A percentile compares a stretch with the other conserved stretches of the same genome.
These are phyloP conservation scores for Sminthurinus aureus DNA, from an alignment of 2,888 invertebrate genomes.

Conservation along the genomic window DNA sequence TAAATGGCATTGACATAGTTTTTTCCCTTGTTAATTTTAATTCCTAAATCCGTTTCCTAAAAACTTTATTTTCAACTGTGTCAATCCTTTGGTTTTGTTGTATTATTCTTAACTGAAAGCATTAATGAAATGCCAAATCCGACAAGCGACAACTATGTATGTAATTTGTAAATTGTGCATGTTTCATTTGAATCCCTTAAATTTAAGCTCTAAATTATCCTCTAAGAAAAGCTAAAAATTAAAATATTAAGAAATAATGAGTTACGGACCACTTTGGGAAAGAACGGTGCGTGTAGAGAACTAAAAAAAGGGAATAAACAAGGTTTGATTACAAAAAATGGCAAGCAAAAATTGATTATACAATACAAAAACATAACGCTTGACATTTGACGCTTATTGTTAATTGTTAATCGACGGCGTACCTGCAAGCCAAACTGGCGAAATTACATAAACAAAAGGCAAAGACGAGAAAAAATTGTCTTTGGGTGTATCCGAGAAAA, in stretches of 20 bases:
- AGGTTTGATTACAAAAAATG: neutral
- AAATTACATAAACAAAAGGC: slow-evolving; percentile 2
- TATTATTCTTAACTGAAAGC: too few relatives aligned
- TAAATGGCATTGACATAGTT: too few relatives aligned
- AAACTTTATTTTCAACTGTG: too few relatives aligned
- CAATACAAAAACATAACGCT: neutral
- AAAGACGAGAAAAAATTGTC: neutral
- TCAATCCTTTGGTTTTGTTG: too few relatives aligned
- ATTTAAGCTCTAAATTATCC: too few relatives aligned
- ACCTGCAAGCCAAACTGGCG: neutral
- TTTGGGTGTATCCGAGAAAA: neutral
- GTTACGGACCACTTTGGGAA: neutral
- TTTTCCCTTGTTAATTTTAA: too few relatives aligned
- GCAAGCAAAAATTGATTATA: neutral
- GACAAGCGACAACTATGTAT: too few relatives aligned
- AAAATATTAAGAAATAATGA: neutral
- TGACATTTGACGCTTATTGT: neutral
- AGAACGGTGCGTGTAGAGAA: slow-evolving; percentile 11
- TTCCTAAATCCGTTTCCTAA: too few relatives aligned
- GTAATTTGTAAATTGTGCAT: too few relatives aligned
- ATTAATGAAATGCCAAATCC: too few relatives aligned
- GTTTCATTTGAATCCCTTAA: too few relatives aligned
- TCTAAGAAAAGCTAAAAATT: too few relatives aligned
- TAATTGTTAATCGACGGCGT: neutral
- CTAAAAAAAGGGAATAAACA: neutral